Conservation (phyloP, 1,140 invertebrate species). For the Nylanderia fulva region DNA sequence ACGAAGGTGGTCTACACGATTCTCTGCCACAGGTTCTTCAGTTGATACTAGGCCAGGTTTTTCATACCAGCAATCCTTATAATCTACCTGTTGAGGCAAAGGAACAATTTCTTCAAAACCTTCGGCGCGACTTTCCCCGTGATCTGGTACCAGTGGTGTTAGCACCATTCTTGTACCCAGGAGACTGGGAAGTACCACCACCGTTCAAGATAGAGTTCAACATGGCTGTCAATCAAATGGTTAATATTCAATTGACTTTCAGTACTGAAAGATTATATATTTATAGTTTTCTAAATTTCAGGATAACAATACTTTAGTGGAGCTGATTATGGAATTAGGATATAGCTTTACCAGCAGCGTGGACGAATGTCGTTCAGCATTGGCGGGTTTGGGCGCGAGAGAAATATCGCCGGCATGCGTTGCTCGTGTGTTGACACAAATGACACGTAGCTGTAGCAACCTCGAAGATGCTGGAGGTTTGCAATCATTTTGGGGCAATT, state of each 20-base stretch:
- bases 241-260: conserved; percentile 80
- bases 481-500: conserved; percentile 86
- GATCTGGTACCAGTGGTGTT: conserved; percentile 95
- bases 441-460: conserved; percentile 93
- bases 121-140: conserved; percentile 94
- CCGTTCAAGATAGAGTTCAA: conserved; percentile 87
- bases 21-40: conserved; percentile 95
- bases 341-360: conserved; percentile 94
- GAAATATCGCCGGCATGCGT: conserved; percentile 93
- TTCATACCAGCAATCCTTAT: conserved; percentile 86
- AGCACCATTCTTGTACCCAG: conserved; percentile 94
- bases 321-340: conserved; percentile 96
- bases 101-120: conserved; percentile 92
- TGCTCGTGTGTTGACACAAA: conserved; percentile 93
- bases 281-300: conserved; percentile 65
- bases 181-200: conserved; percentile 90
- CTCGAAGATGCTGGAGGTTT: conserved; percentile 90
- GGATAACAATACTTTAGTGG: conserved; percentile 91
- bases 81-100: conserved; percentile 90
- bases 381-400: conserved; percentile 91
- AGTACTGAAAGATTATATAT: neutral
- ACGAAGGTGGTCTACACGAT: conserved; percentile 94
- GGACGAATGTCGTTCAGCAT: conserved; percentile 95
- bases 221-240: conserved; percentile 88
- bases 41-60: conserved; percentile 90